These are phyloP conservation scores for Chinchilla lanigera DNA, from an alignment of 2,113 vertebrate species.

Conservation along the genomic window DNA sequence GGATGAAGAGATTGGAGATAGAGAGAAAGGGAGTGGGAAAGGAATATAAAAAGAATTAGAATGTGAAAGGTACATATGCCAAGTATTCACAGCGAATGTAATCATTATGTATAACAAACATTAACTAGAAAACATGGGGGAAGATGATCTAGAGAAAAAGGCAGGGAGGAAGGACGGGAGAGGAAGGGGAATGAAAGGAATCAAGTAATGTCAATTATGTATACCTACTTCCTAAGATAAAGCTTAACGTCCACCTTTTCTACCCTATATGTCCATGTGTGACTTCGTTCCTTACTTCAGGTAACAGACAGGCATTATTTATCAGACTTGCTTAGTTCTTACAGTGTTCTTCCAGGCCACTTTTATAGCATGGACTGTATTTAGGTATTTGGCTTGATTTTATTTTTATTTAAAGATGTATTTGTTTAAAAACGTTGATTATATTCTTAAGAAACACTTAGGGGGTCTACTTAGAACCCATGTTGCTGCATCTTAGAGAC, in stretches of 20 bases:
- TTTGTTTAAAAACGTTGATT: neutral
- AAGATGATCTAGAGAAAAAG: neutral
- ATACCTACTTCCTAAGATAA: neutral
- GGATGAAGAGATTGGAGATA: neutral
- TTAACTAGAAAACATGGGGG: neutral
- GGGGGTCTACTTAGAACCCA: neutral
- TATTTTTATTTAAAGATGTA: neutral
- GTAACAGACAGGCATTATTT: neutral
- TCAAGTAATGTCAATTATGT: neutral
- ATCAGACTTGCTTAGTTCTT: neutral
- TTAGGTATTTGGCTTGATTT: conserved; percentile 4
- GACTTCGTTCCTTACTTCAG: neutral
- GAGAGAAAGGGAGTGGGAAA: neutral
- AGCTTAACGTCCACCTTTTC: neutral
- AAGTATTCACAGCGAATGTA: neutral
- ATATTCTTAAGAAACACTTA: neutral
- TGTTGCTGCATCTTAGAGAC: neutral
- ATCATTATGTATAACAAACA: neutral
- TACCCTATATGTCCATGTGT: neutral
- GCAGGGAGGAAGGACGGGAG: neutral
- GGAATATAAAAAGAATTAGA: neutral
- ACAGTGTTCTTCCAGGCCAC: neutral
- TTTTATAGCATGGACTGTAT: neutral
- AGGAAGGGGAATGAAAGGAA: neutral
- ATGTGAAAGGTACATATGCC: neutral